Base-by-base conservation (phyloP, 2,888 invertebrate genomes). In the Pilophorus perplexus region DNA sequence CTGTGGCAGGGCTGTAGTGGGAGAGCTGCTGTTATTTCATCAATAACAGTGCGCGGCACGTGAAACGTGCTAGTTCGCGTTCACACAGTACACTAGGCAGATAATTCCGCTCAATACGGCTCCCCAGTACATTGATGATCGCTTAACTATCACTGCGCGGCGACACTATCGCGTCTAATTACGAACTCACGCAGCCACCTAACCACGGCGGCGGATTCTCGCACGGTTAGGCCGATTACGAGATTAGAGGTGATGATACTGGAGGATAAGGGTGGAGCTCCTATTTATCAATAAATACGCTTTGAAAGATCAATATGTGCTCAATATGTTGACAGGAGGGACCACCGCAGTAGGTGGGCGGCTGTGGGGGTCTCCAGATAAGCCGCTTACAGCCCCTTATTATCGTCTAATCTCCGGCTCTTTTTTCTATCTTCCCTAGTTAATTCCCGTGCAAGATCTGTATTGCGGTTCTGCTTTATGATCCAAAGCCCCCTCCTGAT, bases 401-500 rank as follows among this genome's bases (percentile, higher is more conserved):
- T 59, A 59, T 59, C 59, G 59, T 59, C 59, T 59, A 59, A 59
- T 59, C 59, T 59, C 59, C 59, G 42, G 59, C 40, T 25, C 59
- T 59, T 38, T 55, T 37, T 40, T n/a, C n/a, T n/a, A n/a, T n/a
- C n/a, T n/a, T 33, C 59, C 59, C 59, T 59, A 42, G 33, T 59
- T 59, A 59, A 59, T 59, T 59, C 59, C 27, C 25, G 42, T 44
- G 33, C 25, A 42, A 40, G 59, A 33, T 59, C 59, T 23, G 59
- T 59, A 59, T 59, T 59, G 59, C 59, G 59, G 59, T 59, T 42
- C 59, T 59, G 59, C 59, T 59, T 59, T 59, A 59, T 59, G 59
- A 42, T 59, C 42, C 40, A 59, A 59, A 59, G 38, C 59, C 22
- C 23, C 38, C 12, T 6, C 20, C 1, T 10, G 8, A 20, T 1